A percentile compares a stretch with the other conserved stretches of the same genome.
phyloP scores from a whole-genome alignment of 2,797 vertebrate genomes.

The Brachyrhaphis roseni region DNA sequence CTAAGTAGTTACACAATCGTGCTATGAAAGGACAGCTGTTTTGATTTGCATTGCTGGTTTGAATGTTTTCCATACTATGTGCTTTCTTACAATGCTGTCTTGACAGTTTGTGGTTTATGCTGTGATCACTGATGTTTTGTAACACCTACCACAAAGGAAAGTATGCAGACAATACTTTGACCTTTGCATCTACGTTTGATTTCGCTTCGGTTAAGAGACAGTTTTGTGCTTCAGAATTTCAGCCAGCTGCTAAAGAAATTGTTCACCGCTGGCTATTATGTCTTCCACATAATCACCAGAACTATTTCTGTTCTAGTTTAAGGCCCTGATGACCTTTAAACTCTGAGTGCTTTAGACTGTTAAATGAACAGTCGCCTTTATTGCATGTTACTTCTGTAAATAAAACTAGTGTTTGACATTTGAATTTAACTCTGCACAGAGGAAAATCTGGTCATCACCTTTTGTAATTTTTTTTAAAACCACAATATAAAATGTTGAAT shows the following conservation, averaged over 20 bases:
- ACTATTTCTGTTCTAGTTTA: not conserved
- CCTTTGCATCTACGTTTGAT: conserved; percentile 64
- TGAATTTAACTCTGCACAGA: conserved; percentile 5
- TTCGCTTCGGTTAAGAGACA: conserved; percentile 33
- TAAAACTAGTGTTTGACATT: conserved; percentile 2
- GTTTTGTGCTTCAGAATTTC: not conserved
- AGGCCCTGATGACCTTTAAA: conserved; percentile 12
- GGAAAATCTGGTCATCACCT: conserved; percentile 55
- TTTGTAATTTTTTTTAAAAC: conserved; percentile 3
- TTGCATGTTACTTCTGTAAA: not conserved
- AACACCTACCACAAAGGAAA: conserved; percentile 59
- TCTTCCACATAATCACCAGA: not conserved
- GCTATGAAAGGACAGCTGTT: not conserved
- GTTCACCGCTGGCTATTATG: conserved; percentile 18
- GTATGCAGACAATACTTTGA: conserved; percentile 62
- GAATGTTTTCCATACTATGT: not conserved
- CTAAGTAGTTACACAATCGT: not conserved
- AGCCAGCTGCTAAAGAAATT: conserved; percentile 12
- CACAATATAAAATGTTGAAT: conserved; percentile 60
- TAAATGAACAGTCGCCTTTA: not conserved
- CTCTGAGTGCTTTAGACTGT: not conserved
- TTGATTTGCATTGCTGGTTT: not conserved
- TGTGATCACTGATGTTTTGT: conserved; percentile 48
- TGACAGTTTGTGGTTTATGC: conserved; percentile 78
- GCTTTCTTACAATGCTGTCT: conserved; percentile 12